Base-by-base conservation (phyloP, 2,888 invertebrate species). In the Cosmorhoe ocellata region DNA sequence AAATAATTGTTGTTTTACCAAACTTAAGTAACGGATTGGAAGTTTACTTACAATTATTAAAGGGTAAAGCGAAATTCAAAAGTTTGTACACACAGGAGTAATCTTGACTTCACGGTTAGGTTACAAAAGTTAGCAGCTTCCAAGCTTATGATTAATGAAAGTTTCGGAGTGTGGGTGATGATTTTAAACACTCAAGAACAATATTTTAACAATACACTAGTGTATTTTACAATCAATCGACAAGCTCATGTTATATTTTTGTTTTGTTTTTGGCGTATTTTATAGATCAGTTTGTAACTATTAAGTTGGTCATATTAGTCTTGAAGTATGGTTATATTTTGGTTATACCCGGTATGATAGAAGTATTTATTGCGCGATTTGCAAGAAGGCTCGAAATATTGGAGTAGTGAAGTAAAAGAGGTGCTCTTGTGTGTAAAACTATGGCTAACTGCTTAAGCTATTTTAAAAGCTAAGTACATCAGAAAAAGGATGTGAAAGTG, bases 401-500 rank as follows among this genome's bases (percentile, higher is more conserved):
- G 18, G 3, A 18, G 18, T 4, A 13, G 30, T 43, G 12, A 45
- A 31, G 11, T 13, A 3, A 22, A 37, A 22, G 8, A 18, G 41
- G 30, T 9, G n/a, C 22, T 36, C 40, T 40, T 39, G 43, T 48
- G 40, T 33, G 38, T 18, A 43, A 14, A 41, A 27, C 26, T 14
- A 36, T n/a, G 43, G 31, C 36, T 10, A 28, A 24, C 32, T 24
- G 24, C n/a, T 32, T 10, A 41, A 40, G 27, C 33, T 24, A 32
- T 32, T 32, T 30, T 49, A 50, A 40, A 48, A 22, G 10, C 30
- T 11, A 45, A 31, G 67, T 73, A 71, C 61, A 54, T 52, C 33
- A 60, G 58, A 60, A 58, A 58, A 59, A 63, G 66, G 66, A 66
- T 56, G 42, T 33, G 42, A 42, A 42, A 63, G 74, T 76, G 76